Base-by-base conservation (phyloP, 2,888 invertebrate species). In the Pristionchus arcanus region DNA sequence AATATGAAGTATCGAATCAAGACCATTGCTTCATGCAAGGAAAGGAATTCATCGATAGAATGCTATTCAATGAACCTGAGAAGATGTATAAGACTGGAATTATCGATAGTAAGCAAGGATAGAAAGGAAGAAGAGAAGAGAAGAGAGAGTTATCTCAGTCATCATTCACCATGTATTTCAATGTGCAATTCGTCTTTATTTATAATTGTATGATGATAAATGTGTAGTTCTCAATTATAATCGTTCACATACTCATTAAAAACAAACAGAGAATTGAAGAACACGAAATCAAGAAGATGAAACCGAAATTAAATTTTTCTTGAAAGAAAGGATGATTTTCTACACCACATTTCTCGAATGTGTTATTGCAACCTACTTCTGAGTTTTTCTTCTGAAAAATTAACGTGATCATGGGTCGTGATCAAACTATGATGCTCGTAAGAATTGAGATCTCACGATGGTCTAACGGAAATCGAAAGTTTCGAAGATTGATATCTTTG, bases 21-120 rank as follows among this genome's bases (percentile, higher is more conserved):
- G 95, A 95, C n/a, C 95, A 95, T 91, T 95, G 95, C 90, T 94
- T 96, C 90, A 95, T 94, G 81, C 95, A 94, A 66, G 90, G 92
- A 74, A 94, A 94, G 89, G 95, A 95, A 88, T 91, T 95, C 87
- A 91, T 93, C 71, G 95, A 95, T 90, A 91, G 95, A n/a, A 91
- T 95, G 42, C 91, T 95, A 71, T 91, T 94, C 66, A 93, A 92
- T 37, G 92, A 93, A 84, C 93, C 92, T n/a, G 95, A 95, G 91
- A 95, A 94, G 86, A 90, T 95, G 31, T 95, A 95, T 92, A 94
- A 94, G 90, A 94, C 94, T 34, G 93, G 93, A 83, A 91, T 92
- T 34, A 91, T 92, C 31, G 91, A 90, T 19, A 59, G 37, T 21
- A 87, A 87, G 31, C 87, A 87, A 28, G 87, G 87, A 87, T 87